phyloP scores from a whole-genome alignment of 2,113 vertebrate genomes.

The Sus scrofa region T2T-Sscrofa CM000830.6:27071501-27072000 shows the following conservation, averaged over 20 bases:
- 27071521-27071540: background rate
- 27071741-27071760: background rate
- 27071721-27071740: background rate
- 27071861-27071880: background rate
- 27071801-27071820: conserved; percentile 8
- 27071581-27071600: background rate
- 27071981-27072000: background rate
- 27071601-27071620: background rate
- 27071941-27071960: background rate
- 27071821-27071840: background rate
- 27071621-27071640: background rate
- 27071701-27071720: background rate
- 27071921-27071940: background rate
- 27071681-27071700: background rate
- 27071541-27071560: background rate
- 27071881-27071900: background rate
- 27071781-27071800: background rate
- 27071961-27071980: background rate
- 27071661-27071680: background rate
- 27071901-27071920: background rate
- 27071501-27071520: background rate
- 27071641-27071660: background rate
- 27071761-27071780: background rate
- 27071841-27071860: background rate
- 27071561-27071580: background rate